Evolutionary conservation across 1,140 invertebrate species (phyloP).

Genomic region (Lepidurus arcticus): DNA sequence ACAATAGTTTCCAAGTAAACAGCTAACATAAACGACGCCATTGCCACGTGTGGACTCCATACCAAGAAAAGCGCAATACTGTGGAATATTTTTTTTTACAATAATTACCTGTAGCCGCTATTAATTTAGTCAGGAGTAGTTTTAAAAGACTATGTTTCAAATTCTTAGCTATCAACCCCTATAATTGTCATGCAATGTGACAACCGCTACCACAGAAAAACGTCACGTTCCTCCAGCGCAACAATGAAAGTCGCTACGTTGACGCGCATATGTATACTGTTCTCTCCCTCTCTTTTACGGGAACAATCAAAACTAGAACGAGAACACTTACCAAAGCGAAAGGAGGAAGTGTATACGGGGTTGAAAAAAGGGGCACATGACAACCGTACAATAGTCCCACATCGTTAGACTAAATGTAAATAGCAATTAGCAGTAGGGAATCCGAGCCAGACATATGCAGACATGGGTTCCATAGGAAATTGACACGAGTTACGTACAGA

Average conservation of each 20-base stretch:
- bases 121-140: too few relatives aligned
- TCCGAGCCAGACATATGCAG: background rate
- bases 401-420: constrained; percentile 15
- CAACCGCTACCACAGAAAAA: background rate
- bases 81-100: too few relatives aligned
- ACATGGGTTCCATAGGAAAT: background rate
- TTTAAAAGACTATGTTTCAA: too few relatives aligned
- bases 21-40: too few relatives aligned
- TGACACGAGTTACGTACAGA: background rate
- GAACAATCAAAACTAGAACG: constrained; percentile 16
- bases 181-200: background rate
- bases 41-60: too few relatives aligned
- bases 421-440: constrained; percentile 8
- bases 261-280: background rate
- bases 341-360: background rate
- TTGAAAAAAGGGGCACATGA: background rate
- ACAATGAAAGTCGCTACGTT: background rate
- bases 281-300: background rate
- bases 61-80: too few relatives aligned
- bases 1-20: too few relatives aligned
- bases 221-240: background rate
- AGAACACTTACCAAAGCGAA: background rate
- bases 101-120: too few relatives aligned
- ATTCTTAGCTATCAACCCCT: background rate
- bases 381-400: constrained; percentile 4